A percentile compares a stretch with the other conserved stretches of the same genome.
Conservation (phyloP, 2,113 vertebrate species). For the Danionella cerebrum region DNA sequence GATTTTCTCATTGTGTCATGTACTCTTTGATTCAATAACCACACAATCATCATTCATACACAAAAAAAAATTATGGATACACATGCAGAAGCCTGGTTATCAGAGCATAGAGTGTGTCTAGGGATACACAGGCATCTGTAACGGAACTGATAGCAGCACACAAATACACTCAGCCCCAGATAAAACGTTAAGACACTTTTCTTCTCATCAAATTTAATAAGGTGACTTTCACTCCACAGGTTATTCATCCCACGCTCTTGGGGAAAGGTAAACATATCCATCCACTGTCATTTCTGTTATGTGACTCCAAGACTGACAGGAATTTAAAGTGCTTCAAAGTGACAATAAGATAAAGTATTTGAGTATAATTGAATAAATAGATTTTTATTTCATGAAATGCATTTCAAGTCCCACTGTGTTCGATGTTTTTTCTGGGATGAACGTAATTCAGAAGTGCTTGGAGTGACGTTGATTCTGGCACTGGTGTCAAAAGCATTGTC, state of each 20-base stretch:
- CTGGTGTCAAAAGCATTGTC: slow-evolving; percentile 32
- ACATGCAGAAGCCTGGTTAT: slow-evolving; percentile 27
- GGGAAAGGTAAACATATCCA: slow-evolving; percentile 60
- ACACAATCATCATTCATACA: slow-evolving; percentile 16
- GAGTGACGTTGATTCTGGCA: slow-evolving; percentile 26
- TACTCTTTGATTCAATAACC: slow-evolving; percentile 21
- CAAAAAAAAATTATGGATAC: background rate
- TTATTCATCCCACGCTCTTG: slow-evolving; percentile 46
- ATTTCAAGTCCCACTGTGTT: slow-evolving; percentile 28
- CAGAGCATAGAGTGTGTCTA: slow-evolving; percentile 20
- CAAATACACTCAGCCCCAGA: slow-evolving; percentile 23
- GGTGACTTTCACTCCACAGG: slow-evolving; percentile 52
- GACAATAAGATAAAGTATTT: slow-evolving; percentile 61
- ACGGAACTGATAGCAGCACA: slow-evolving; percentile 30
- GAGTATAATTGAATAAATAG: slow-evolving; percentile 71
- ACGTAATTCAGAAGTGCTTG: slow-evolving; percentile 44
- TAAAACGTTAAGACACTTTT: slow-evolving; percentile 54
- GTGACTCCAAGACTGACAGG: slow-evolving; percentile 45
- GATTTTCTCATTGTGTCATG: slow-evolving; percentile 11
- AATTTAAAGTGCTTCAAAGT: slow-evolving; percentile 57
- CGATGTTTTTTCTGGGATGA: slow-evolving; percentile 38
- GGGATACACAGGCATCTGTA: slow-evolving; percentile 22
- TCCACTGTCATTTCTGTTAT: slow-evolving; percentile 59
- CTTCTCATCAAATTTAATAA: slow-evolving; percentile 70
- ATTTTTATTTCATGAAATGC: slow-evolving; percentile 47